Evolutionary conservation across 92 coral and sea anemone genomes (phyloP), one percentile per base, ranked within the genome.

Genomic region (Zoanthus sociatus): DNA sequence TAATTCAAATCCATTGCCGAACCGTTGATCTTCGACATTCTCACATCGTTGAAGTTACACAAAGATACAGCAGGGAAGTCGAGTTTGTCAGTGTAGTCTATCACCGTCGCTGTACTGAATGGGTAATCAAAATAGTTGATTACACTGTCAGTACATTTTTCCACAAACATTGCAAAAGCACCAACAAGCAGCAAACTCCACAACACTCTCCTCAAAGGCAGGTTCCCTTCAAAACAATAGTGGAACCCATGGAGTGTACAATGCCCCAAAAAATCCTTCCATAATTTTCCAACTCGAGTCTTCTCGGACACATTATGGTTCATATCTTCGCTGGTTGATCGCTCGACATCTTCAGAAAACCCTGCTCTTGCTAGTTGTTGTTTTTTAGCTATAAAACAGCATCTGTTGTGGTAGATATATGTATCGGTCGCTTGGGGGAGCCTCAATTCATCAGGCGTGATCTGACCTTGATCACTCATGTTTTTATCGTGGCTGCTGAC

Each of bases 191-290:
- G 68, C 48, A 94, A 44, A 54, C 90, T 93, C 98, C 98, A 94
- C 55, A 94, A n/a, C 44, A 94, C 74, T 18, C 98, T 86, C 3
- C 98, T 87, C 26, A 93, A 50, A 9, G 95, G 98, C 50, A 95
- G 92, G 26, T 94, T 90, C 16, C 95, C 95, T 5, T 94, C 89
- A 77, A 94, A 94, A 87, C 98, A 94, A 78, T 89, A 93, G 82
- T 94, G 98, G 82, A 94, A 94, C 11, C 98, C 98, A 54, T 94
- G 98, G 6, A 94, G 86, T 3, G 98, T 94, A 61, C 95, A 94
- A 32, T 92, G 84, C 26, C 90, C 93, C 17, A 94, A 77, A 63
- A 94, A 94, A 17, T 83, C 88, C 44, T 91, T 83, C 95, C 95
- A 94, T 78, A 94, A 54, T 31, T 93, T 92, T 12, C 73, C 51